These are phyloP conservation scores for Carassius auratus DNA, from an alignment of 2,113 vertebrate species.

Conservation along the genomic window DNA sequence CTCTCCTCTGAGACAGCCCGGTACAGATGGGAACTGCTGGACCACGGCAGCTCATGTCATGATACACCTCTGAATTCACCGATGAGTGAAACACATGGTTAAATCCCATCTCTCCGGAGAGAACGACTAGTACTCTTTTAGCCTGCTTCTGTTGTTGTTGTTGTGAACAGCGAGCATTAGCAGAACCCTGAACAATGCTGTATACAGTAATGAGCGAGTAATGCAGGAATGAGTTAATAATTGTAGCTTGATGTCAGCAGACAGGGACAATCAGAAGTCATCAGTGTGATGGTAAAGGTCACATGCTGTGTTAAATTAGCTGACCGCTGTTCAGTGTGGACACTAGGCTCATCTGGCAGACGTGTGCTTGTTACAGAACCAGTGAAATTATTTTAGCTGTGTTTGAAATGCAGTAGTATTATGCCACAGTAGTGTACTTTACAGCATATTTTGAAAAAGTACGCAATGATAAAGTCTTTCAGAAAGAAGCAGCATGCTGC, in stretches of 20 bases:
- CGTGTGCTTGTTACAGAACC: not conserved
- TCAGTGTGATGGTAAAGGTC: constrained; percentile 48
- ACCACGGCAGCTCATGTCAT: constrained; percentile 73
- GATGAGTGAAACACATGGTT: constrained; percentile 55
- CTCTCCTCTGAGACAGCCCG: constrained; percentile 74
- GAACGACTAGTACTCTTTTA: not conserved
- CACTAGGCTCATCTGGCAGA: not conserved
- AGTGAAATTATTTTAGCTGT: not conserved
- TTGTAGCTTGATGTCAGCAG: constrained; percentile 26
- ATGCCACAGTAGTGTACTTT: not conserved
- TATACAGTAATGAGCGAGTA: not conserved
- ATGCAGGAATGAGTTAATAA: not conserved
- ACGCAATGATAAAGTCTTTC: not conserved
- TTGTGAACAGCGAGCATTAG: not conserved
- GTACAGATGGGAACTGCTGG: constrained; percentile 76
- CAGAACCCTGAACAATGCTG: not conserved
- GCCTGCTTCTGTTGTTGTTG: constrained; percentile 4
- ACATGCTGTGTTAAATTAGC: constrained; percentile 40
- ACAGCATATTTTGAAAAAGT: not conserved
- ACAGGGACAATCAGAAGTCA: constrained; percentile 16
- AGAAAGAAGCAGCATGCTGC: not conserved
- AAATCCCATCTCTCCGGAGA: constrained; percentile 20
- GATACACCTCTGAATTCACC: constrained; percentile 72
- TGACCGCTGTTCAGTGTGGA: constrained; percentile 11
- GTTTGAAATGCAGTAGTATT: not conserved